Evolutionary conservation across 2,797 vertebrate genomes (phyloP).

Genomic region (Petrocephalus sullivani): DNA sequence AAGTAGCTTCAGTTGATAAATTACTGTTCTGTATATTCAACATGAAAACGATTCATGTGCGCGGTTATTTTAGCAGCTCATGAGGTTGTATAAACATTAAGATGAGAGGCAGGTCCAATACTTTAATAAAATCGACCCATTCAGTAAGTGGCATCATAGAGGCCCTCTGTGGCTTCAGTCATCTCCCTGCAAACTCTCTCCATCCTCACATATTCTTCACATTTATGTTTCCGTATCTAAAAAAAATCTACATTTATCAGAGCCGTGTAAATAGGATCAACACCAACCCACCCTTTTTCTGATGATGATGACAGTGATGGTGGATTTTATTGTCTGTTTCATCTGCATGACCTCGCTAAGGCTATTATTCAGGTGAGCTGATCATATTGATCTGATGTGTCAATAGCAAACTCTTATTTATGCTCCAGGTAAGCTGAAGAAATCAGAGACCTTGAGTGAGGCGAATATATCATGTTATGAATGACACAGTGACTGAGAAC

Average conservation of each 20-base stretch:
- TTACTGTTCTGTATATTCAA: neutral
- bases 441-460: constrained; percentile 1
- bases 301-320: neutral
- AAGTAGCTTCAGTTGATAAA: neutral
- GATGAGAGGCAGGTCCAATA: neutral
- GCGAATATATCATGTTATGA: neutral
- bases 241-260: neutral
- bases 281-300: neutral
- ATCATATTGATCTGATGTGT: constrained; percentile 19
- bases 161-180: neutral
- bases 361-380: constrained; percentile 6
- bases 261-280: constrained; percentile 5
- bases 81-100: neutral
- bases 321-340: constrained; percentile 2
- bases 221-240: neutral
- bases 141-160: neutral
- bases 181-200: neutral
- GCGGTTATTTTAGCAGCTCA: neutral
- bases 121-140: neutral
- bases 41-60: neutral
- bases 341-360: constrained; percentile 8
- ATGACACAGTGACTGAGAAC: neutral
- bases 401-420: constrained; percentile 13
- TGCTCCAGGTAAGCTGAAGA: constrained; percentile 17
- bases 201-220: neutral